These are phyloP conservation scores for Papilio xuthus DNA, from an alignment of 1,140 invertebrate species.

Conservation along the genomic window DNA sequence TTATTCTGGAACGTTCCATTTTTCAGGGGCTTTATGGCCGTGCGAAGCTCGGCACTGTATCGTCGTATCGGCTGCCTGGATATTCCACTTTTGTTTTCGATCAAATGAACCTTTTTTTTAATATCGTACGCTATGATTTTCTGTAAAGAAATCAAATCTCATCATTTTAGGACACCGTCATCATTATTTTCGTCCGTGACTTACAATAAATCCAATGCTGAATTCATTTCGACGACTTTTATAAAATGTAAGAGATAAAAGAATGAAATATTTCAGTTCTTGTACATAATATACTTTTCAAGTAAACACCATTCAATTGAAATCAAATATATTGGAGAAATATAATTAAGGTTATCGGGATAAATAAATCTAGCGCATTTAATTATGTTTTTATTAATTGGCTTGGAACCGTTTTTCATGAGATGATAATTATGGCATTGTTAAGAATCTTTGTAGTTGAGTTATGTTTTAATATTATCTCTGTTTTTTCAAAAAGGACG, in stretches of 20 bases:
- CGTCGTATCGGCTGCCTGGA: background rate
- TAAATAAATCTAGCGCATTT: no score
- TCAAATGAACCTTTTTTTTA: slow-evolving; percentile 19
- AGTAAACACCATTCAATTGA: background rate
- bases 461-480: no score
- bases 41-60: background rate
- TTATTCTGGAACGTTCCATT: slow-evolving; percentile 20
- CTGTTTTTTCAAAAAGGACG: background rate
- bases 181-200: slow-evolving; percentile 17
- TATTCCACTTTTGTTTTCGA: slow-evolving; percentile 25
- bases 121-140: slow-evolving; percentile 14
- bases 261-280: background rate
- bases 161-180: background rate
- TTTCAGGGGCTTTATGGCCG: slow-evolving; percentile 4
- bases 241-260: background rate
- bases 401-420: background rate
- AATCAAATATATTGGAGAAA: background rate
- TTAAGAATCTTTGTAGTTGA: background rate
- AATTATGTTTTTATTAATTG: no score
- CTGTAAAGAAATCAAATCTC: background rate
- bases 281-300: background rate
- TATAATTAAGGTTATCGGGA: background rate
- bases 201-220: background rate
- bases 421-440: background rate
- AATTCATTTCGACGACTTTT: background rate